Conservation (phyloP, 2,113 vertebrate species). For the Camarhynchus parvulus region DNA sequence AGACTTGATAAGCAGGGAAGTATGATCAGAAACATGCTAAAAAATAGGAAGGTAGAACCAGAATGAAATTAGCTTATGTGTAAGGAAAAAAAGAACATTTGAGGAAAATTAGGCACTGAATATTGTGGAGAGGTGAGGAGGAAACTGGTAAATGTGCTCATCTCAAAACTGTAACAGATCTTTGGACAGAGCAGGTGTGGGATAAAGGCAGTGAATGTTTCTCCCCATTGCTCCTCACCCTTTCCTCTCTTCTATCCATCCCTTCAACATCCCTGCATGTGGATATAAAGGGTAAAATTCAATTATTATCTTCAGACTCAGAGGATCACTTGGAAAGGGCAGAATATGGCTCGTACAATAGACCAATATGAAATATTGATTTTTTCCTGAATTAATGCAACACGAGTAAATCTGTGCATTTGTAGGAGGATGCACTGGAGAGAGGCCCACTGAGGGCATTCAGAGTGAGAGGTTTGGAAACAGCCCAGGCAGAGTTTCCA, state of each 20-base stretch:
- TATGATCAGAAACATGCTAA: background rate
- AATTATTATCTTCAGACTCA: background rate
- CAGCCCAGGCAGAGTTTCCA: background rate
- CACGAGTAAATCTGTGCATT: background rate
- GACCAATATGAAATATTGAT: background rate
- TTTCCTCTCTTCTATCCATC: background rate
- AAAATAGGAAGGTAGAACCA: background rate
- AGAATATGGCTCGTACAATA: fast-evolving
- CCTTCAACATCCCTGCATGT: background rate
- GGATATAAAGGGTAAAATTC: background rate
- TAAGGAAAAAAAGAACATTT: background rate
- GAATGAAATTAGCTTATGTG: background rate
- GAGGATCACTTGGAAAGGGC: background rate
- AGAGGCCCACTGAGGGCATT: background rate
- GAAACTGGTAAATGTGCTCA: background rate
- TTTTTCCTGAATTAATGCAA: background rate
- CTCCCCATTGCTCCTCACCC: fast-evolving
- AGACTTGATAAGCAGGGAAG: background rate
- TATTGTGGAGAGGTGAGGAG: background rate
- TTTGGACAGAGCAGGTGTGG: fast-evolving
- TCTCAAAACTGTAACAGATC: background rate
- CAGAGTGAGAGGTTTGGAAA: background rate
- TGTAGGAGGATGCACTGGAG: background rate
- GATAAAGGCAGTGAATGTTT: background rate
- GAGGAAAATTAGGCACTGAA: background rate